A percentile compares a stretch with the other conserved stretches of the same genome.
These are phyloP conservation scores for Manis crassicaudata DNA, from an alignment of 2,797 vertebrate genomes.

Conservation along the genomic window DNA sequence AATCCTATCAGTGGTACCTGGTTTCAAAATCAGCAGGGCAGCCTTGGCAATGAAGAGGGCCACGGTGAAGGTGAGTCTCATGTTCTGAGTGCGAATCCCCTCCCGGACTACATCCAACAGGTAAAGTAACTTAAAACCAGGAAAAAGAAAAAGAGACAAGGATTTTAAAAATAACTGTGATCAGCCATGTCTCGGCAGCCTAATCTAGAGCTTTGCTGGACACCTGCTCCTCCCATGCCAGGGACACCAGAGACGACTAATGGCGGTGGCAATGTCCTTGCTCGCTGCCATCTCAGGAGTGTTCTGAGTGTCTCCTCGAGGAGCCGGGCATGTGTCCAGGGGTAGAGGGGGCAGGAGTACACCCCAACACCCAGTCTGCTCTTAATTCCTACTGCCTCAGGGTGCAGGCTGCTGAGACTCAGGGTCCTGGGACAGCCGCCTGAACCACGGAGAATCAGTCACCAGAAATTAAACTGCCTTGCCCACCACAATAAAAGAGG, in stretches of 20 bases:
- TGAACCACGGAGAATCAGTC: neutral
- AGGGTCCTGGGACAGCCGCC: neutral
- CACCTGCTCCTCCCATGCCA: neutral
- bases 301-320: neutral
- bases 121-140: conserved; percentile 90
- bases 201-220: accelerated
- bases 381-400: accelerated
- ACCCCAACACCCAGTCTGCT: neutral
- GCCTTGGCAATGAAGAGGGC: conserved; percentile 90
- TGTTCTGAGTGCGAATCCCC: conserved; percentile 90
- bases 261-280: accelerated
- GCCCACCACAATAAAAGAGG: neutral
- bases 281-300: neutral
- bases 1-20: conserved; percentile 86
- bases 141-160: neutral
- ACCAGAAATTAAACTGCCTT: neutral
- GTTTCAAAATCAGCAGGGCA: conserved; percentile 93
- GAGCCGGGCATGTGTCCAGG: neutral
- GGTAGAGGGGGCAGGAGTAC: neutral
- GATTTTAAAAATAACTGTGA: neutral
- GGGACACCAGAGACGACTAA: neutral
- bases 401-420: neutral
- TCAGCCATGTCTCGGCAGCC: too few species aligned
- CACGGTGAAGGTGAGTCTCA: conserved; percentile 91
- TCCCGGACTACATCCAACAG: conserved; percentile 94